Percentiles rank a stretch among this genome's conserved stretches.
phyloP scores from a whole-genome alignment of 1,140 invertebrate genomes.

The Bacillus rossius region DNA sequence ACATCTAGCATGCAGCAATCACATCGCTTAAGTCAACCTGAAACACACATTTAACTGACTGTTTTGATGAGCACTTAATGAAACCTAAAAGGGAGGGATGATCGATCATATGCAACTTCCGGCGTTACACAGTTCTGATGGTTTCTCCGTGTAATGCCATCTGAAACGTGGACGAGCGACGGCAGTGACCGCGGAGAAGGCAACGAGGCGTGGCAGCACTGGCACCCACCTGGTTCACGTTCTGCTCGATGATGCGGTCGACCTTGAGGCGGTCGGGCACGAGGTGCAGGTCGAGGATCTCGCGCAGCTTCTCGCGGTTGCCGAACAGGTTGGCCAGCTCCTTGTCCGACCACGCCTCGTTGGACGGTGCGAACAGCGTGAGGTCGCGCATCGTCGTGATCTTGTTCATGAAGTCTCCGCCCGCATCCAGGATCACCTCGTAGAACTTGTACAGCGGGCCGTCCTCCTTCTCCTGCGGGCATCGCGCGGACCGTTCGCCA shows the following conservation, averaged over 20 bases:
- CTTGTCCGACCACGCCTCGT: conserved; percentile 69
- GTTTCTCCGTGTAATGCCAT: too few relatives aligned
- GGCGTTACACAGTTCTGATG: too few relatives aligned
- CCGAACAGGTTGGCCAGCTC: conserved; percentile 62
- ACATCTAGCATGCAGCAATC: too few relatives aligned
- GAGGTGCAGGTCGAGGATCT: conserved; percentile 74
- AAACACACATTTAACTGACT: too few relatives aligned
- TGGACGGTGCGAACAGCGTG: conserved; percentile 85
- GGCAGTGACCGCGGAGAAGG: too few relatives aligned
- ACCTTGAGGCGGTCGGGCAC: conserved; percentile 67
- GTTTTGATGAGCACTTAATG: too few relatives aligned
- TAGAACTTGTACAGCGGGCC: conserved; percentile 78
- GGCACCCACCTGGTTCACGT: conserved; percentile 55
- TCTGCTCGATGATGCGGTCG: conserved; percentile 66
- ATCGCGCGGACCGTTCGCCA: too few relatives aligned
- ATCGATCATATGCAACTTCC: too few relatives aligned
- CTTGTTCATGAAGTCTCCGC: conserved; percentile 60
- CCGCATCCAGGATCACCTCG: conserved; percentile 64
- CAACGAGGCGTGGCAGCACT: too few relatives aligned
- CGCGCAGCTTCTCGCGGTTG: conserved; percentile 51
- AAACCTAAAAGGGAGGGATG: too few relatives aligned
- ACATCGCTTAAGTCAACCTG: too few relatives aligned
- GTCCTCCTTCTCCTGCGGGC: conserved; percentile 63
- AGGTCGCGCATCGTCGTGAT: conserved; percentile 64
- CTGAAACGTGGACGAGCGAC: too few relatives aligned